Percentiles rank a stretch among this genome's conserved stretches.
phyloP scores from a whole-genome alignment of 2,113 vertebrate species.

The Silurus glanis region DNA sequence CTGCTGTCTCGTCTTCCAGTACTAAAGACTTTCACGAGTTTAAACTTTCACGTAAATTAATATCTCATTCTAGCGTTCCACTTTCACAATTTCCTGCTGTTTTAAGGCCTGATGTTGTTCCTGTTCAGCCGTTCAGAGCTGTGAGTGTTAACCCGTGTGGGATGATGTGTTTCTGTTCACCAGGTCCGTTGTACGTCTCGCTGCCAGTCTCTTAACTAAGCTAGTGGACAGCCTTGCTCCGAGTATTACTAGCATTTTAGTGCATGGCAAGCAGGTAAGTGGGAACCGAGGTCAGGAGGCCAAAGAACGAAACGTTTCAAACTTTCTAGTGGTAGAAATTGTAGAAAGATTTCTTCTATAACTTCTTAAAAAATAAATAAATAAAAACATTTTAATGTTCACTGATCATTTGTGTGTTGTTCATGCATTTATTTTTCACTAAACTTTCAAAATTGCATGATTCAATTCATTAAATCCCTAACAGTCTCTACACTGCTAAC shows the following conservation, averaged over 20 bases:
- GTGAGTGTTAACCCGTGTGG: slow-evolving; percentile 49
- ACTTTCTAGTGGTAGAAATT: background rate
- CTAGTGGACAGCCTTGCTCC: slow-evolving; percentile 99
- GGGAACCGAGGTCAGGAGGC: slow-evolving; percentile 35
- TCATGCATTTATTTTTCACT: background rate
- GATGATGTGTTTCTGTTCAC: slow-evolving; percentile 79
- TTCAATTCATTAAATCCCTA: slow-evolving; percentile 9
- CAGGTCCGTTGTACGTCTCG: slow-evolving; percentile 97
- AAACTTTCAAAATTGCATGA: slow-evolving; percentile 42
- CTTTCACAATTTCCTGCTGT: background rate
- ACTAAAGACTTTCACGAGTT: background rate
- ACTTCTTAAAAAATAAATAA: background rate
- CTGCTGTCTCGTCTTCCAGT: background rate
- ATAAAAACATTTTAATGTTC: slow-evolving; percentile 70
- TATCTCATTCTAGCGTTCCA: background rate
- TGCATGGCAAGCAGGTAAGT: slow-evolving; percentile 99
- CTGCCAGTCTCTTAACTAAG: slow-evolving; percentile 98
- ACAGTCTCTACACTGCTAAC: background rate
- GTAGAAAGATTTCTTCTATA: background rate
- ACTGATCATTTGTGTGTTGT: slow-evolving; percentile 57
- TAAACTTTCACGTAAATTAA: background rate
- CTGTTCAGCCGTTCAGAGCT: background rate
- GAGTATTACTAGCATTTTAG: slow-evolving; percentile 99
- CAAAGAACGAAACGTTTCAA: background rate
- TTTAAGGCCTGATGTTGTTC: background rate